phyloP scores from a whole-genome alignment of 2,113 vertebrate species.

The Mellivora capensis region DNA sequence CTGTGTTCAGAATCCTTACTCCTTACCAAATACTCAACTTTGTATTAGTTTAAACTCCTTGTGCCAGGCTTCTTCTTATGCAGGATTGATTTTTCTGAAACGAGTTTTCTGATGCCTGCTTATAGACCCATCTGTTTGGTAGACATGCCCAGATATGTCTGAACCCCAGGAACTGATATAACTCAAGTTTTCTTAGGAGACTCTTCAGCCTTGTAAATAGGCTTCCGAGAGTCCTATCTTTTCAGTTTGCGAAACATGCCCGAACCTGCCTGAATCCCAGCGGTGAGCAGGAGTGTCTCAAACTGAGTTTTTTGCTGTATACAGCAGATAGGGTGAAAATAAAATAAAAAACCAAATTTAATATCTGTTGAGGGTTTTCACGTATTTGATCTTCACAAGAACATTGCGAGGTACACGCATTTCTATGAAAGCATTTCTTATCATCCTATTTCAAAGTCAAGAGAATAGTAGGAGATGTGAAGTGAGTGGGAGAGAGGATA shows the following conservation, averaged over 20 bases:
- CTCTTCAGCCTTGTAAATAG: background rate
- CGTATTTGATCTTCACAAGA: constrained; percentile 14
- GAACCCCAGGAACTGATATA: background rate
- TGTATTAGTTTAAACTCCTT: background rate
- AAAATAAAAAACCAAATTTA: constrained; percentile 3
- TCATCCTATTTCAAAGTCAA: constrained; percentile 10
- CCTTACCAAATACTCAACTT: background rate
- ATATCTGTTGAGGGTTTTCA: background rate
- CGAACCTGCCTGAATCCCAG: background rate
- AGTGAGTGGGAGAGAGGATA: background rate
- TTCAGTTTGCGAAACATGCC: constrained; percentile 8
- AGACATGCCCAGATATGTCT: background rate
- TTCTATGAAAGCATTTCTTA: background rate
- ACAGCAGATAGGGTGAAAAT: background rate
- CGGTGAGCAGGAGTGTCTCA: background rate
- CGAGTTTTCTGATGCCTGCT: background rate
- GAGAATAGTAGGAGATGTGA: background rate
- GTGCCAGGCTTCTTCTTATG: background rate
- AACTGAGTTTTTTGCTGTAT: background rate
- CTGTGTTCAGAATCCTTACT: background rate
- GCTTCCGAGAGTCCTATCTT: background rate
- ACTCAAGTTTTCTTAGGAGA: background rate
- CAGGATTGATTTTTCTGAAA: background rate
- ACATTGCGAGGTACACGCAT: background rate
- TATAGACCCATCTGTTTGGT: background rate